A percentile compares a stretch with the other conserved stretches of the same genome.
These are phyloP conservation scores for Mantis religiosa DNA, from an alignment of 2,888 invertebrate genomes.

Conservation along the genomic window DNA sequence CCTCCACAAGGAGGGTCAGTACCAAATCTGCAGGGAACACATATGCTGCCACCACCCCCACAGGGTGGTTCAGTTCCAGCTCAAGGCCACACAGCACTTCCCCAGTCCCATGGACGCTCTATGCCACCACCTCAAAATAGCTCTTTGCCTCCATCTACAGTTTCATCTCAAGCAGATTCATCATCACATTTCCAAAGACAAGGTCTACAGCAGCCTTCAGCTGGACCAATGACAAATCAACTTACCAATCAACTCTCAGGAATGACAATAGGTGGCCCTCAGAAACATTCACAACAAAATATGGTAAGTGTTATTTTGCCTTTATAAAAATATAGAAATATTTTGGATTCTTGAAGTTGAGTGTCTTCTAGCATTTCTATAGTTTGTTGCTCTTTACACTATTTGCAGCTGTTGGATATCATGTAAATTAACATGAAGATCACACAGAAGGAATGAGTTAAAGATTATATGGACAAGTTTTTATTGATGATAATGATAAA, in stretches of 20 bases:
- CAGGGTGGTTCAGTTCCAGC: background rate
- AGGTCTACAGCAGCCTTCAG: conserved; percentile 1
- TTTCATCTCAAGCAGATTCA: background rate
- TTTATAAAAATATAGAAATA: no score
- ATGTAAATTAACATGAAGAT: no score
- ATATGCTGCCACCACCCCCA: no score
- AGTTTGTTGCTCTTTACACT: no score
- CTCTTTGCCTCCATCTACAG: background rate
- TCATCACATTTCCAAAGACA: background rate
- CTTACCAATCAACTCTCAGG: conserved; percentile 44
- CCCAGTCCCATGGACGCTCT: background rate
- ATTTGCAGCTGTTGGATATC: no score
- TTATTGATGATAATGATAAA: no score
- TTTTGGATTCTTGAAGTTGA: no score
- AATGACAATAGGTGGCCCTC: conserved; percentile 43
- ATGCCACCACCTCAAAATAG: background rate
- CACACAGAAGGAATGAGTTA: no score
- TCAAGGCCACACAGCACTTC: background rate
- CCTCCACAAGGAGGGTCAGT: background rate
- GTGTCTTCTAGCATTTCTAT: no score
- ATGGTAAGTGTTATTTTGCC: background rate
- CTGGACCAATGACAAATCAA: conserved; percentile 34
- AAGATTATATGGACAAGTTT: no score
- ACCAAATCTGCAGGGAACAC: no score
- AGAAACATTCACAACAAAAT: conserved; percentile 31